These are phyloP conservation scores for Chydorus sphaericus DNA, from an alignment of 2,888 invertebrate species.

Conservation along the genomic window DNA sequence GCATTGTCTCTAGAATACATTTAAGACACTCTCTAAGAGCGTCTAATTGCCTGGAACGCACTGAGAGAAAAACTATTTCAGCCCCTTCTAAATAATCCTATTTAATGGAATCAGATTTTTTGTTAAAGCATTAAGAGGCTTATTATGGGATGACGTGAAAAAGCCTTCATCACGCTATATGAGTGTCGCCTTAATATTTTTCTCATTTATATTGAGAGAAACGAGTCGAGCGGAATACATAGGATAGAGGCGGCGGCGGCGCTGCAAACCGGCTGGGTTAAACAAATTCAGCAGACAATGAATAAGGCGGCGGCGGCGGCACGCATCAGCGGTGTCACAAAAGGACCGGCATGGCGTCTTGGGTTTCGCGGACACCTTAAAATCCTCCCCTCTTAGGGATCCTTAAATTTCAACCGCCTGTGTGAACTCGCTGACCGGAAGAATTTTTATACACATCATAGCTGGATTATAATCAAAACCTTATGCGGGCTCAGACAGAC, in stretches of 20 bases:
- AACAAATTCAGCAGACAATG: neutral
- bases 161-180: too few relatives aligned
- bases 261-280: neutral
- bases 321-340: neutral
- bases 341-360: conserved; percentile 8
- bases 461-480: too few relatives aligned
- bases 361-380: conserved; percentile 9
- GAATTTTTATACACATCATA: too few relatives aligned
- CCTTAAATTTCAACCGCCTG: neutral
- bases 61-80: neutral
- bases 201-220: too few relatives aligned
- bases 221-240: neutral
- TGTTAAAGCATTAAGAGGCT: too few relatives aligned
- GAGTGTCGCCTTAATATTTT: too few relatives aligned
- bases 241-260: neutral
- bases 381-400: neutral
- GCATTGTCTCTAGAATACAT: neutral
- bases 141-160: too few relatives aligned
- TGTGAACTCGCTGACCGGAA: neutral
- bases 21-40: neutral
- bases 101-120: neutral
- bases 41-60: too few relatives aligned
- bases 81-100: neutral
- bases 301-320: neutral
- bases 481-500: neutral